These are phyloP conservation scores for Glaucidium brasilianum DNA, from an alignment of 2,113 vertebrate genomes.

Conservation along the genomic window DNA sequence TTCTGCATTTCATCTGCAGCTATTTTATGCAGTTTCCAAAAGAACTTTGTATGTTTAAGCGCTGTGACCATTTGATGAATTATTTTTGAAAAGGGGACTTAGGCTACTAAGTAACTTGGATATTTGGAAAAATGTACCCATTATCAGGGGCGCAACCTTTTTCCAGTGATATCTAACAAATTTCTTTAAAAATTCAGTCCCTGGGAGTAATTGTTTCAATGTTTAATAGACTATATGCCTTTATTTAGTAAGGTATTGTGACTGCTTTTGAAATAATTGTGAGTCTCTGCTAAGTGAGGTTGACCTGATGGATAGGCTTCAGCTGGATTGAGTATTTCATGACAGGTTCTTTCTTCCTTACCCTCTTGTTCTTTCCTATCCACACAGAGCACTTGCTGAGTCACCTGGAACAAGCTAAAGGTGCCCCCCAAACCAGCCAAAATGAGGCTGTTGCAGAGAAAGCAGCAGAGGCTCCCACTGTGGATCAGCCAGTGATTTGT, in stretches of 20 bases:
- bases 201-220: neutral
- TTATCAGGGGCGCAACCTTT: neutral
- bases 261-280: neutral
- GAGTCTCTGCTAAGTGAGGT: neutral
- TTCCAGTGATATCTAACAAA: neutral
- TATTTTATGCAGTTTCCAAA: neutral
- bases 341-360: neutral
- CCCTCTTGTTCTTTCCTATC: neutral
- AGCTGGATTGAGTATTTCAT: neutral
- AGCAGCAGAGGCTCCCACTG: conserved; percentile 22
- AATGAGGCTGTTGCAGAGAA: conserved; percentile 57
- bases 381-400: conserved; percentile 79
- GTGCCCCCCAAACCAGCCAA: conserved; percentile 33
- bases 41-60: neutral
- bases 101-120: neutral
- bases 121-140: neutral
- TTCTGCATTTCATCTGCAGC: neutral
- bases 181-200: neutral
- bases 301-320: neutral
- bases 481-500: neutral
- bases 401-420: conserved; percentile 78
- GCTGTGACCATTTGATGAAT: neutral
- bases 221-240: neutral
- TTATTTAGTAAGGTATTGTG: neutral
- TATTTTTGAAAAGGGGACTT: neutral